A percentile compares a stretch with the other conserved stretches of the same genome.
Evolutionary conservation across 2,797 vertebrate species (phyloP).

Genomic region (Aythya fuligula): DNA sequence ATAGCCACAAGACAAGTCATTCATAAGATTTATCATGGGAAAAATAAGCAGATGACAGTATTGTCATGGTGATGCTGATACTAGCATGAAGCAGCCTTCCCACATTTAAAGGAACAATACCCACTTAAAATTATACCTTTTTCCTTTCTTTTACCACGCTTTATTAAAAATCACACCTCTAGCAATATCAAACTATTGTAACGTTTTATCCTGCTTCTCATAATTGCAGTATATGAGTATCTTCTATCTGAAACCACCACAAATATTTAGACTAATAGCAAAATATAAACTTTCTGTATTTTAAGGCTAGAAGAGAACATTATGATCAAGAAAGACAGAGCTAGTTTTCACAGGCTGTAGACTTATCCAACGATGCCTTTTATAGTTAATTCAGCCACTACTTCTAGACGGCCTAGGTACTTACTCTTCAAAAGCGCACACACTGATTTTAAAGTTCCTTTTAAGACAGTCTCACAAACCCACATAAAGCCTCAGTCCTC

Average conservation of each 20-base stretch:
- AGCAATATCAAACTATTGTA: not conserved
- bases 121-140: not conserved
- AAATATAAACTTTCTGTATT: not conserved
- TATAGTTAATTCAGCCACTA: not conserved
- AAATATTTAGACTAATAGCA: not conserved
- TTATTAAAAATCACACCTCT: not conserved
- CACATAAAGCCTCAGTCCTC: not conserved
- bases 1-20: not conserved
- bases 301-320: not conserved
- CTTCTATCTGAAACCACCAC: not conserved
- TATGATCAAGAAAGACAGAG: not conserved
- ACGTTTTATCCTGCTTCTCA: not conserved
- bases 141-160: not conserved
- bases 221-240: not conserved
- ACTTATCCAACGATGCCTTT: not conserved
- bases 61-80: not conserved
- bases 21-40: not conserved
- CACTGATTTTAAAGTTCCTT: not conserved
- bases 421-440: not conserved
- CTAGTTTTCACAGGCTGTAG: not conserved
- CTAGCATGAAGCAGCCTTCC: not conserved
- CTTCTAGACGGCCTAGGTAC: not conserved
- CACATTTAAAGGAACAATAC: not conserved
- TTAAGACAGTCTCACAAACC: not conserved
- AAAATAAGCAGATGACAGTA: not conserved